Conservation (phyloP, 2,113 vertebrate species). For the Pelodiscus sinensis region DNA sequence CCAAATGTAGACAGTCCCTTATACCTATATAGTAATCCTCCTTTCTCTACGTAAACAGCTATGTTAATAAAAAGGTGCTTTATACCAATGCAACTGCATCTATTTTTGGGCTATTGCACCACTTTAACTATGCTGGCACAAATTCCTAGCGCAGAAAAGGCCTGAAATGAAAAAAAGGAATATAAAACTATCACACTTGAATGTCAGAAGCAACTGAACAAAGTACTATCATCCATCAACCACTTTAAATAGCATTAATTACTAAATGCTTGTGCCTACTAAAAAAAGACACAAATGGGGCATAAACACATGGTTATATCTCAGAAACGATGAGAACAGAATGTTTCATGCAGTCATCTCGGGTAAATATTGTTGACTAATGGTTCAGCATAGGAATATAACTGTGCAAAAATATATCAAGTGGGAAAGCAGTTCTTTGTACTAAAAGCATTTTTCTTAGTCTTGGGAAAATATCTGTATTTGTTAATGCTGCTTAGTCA, state of each 20-base stretch:
- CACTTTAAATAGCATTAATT: slow-evolving; percentile 47
- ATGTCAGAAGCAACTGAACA: slow-evolving; percentile 13
- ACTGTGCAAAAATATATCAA: background rate
- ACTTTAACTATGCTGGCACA: background rate
- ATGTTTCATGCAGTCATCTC: background rate
- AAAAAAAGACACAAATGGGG: slow-evolving; percentile 10
- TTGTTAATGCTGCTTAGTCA: background rate
- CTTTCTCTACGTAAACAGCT: background rate
- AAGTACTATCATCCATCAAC: slow-evolving; percentile 43
- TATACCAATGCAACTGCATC: slow-evolving; percentile 1
- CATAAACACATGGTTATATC: slow-evolving; percentile 34
- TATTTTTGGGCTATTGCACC: background rate
- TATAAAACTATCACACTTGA: background rate
- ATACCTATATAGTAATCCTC: background rate
- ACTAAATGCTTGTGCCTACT: slow-evolving; percentile 10
- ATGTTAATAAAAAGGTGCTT: background rate
- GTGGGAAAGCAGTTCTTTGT: background rate
- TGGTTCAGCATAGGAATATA: background rate
- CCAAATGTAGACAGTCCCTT: background rate
- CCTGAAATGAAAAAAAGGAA: background rate
- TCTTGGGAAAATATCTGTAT: background rate
- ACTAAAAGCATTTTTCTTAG: background rate
- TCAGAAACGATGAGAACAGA: background rate
- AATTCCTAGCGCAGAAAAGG: background rate
- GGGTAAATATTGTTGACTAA: slow-evolving; percentile 6